Evolutionary conservation across 2,113 vertebrate genomes (phyloP).

Genomic region (Pseudopodoces humilis): DNA sequence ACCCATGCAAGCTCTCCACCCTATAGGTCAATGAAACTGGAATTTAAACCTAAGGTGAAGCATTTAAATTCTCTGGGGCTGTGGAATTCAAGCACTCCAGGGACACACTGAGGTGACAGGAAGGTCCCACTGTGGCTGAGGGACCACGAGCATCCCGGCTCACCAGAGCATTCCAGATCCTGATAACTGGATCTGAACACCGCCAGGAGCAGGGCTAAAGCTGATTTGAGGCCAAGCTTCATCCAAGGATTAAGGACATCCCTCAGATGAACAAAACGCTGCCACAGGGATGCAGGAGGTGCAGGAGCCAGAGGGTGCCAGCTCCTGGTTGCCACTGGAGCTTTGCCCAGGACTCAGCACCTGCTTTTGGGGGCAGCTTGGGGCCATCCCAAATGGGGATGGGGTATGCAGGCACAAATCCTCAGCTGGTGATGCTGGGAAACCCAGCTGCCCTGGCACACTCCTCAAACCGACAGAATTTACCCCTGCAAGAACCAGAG

Average conservation of each 20-base stretch:
- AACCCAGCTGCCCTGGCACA: not conserved
- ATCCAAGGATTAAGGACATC: not conserved
- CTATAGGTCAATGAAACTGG: not conserved
- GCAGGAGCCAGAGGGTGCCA: not conserved
- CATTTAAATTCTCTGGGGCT: fast-evolving
- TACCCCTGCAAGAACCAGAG: not conserved
- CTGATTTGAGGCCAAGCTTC: not conserved
- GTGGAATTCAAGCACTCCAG: not conserved
- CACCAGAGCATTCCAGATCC: no score
- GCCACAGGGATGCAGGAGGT: not conserved
- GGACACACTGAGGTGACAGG: not conserved
- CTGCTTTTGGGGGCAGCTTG: not conserved
- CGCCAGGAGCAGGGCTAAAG: not conserved
- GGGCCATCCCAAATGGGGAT: not conserved
- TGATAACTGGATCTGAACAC: not conserved
- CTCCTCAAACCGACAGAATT: not conserved
- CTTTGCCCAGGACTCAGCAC: not conserved
- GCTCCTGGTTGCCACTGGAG: not conserved
- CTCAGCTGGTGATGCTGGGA: fast-evolving
- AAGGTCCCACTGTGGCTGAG: fast-evolving
- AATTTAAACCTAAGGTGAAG: fast-evolving
- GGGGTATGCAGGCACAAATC: not conserved
- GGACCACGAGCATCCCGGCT: fast-evolving
- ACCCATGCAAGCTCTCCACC: fast-evolving
- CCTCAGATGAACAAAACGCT: not conserved